A percentile compares a stretch with the other conserved stretches of the same genome.
phyloP scores from a whole-genome alignment of 2,888 invertebrate genomes.

The Parelbella ahira region DNA sequence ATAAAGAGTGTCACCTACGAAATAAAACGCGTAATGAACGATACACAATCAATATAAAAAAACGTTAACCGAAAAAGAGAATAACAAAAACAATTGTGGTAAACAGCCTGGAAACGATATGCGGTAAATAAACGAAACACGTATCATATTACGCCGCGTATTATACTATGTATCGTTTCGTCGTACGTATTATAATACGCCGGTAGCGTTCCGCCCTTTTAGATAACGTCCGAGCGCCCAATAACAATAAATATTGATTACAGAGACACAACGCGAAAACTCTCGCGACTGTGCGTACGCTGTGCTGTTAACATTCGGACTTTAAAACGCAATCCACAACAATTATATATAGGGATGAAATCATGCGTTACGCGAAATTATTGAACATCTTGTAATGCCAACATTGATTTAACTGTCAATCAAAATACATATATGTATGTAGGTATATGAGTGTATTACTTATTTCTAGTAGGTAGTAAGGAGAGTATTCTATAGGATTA shows the following conservation, averaged over 20 bases:
- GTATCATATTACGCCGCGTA: constrained; percentile 5
- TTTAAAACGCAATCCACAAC: too few species aligned
- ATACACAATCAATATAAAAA: too few species aligned
- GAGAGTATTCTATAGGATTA: too few species aligned
- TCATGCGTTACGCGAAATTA: too few species aligned
- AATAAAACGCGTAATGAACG: too few species aligned
- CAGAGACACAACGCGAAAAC: constrained; percentile 28
- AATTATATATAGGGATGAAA: too few species aligned
- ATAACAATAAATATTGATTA: constrained; percentile 44
- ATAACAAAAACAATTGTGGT: constrained; percentile 9
- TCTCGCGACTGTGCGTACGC: constrained; percentile 28
- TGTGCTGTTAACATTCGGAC: background rate
- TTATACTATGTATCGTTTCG: constrained; percentile 11
- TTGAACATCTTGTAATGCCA: too few species aligned
- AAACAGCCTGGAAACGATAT: background rate
- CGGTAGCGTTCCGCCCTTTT: constrained; percentile 25
- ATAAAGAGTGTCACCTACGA: too few species aligned
- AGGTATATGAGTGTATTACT: too few species aligned
- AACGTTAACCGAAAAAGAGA: background rate
- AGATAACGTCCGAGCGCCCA: constrained; percentile 32
- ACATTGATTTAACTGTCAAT: too few species aligned
- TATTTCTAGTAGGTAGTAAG: too few species aligned
- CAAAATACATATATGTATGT: too few species aligned
- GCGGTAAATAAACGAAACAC: constrained; percentile 18
- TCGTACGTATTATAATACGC: constrained; percentile 15